These are phyloP conservation scores for Premnoplex brunnescens DNA, from an alignment of 2,797 vertebrate species.

Conservation along the genomic window DNA sequence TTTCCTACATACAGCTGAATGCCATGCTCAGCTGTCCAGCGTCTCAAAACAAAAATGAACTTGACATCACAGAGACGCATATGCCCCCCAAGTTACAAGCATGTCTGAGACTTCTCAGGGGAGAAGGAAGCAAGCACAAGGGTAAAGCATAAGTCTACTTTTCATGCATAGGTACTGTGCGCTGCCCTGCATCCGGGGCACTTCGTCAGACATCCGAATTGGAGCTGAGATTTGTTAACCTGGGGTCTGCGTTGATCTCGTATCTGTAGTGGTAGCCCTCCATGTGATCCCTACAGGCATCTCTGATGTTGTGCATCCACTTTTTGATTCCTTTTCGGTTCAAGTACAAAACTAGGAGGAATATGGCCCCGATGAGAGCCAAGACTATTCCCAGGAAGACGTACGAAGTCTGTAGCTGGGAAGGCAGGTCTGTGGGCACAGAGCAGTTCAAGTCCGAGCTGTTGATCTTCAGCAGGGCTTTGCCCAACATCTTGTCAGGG, in stretches of 20 bases:
- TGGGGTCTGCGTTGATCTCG: slow-evolving; percentile 93
- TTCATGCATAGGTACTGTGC: slow-evolving; percentile 85
- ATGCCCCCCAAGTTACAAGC: slow-evolving; percentile 32
- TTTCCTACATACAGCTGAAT: slow-evolving; percentile 47
- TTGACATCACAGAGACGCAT: slow-evolving; percentile 56
- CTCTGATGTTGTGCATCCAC: slow-evolving; percentile 97
- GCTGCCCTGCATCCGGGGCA: not conserved
- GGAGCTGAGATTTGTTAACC: slow-evolving; percentile 92
- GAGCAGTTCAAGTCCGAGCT: slow-evolving; percentile 79
- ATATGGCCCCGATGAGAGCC: slow-evolving; percentile 95
- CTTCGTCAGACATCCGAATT: slow-evolving; percentile 90
- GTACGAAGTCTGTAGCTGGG: slow-evolving; percentile 92
- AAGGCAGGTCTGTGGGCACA: slow-evolving; percentile 70
- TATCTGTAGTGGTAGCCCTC: slow-evolving; percentile 99
- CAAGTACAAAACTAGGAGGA: slow-evolving; percentile 95
- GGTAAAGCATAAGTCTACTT: slow-evolving; percentile 75
- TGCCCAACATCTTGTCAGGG: slow-evolving; percentile 76
- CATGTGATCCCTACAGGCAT: slow-evolving; percentile 98
- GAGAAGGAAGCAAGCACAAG: slow-evolving; percentile 11
- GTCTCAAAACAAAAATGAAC: slow-evolving; percentile 60
- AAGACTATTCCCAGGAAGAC: slow-evolving; percentile 96
- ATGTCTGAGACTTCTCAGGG: slow-evolving; percentile 29
- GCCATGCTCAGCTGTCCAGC: slow-evolving; percentile 73
- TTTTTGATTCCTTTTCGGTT: slow-evolving; percentile 98
- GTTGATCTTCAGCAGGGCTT: slow-evolving; percentile 78